Base-by-base conservation (phyloP, 1,140 invertebrate species). In the Drosophila watanabei region DNA sequence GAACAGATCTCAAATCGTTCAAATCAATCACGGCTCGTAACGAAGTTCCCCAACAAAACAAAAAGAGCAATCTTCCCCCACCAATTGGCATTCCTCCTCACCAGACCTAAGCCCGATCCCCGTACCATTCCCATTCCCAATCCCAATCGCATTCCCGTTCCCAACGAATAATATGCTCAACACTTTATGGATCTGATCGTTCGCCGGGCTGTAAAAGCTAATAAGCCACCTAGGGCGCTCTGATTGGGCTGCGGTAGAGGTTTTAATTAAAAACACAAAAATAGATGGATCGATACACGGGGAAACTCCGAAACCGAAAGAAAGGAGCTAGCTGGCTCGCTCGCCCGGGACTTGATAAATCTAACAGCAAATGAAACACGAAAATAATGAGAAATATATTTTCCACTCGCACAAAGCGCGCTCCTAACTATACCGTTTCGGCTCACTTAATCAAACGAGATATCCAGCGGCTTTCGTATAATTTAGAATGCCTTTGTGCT, bases 181-280 rank as follows among this genome's bases (percentile, higher is more conserved):
- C 84, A 84, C 85, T 79, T 46, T 62, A 75, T 79, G 71, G 69
- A 75, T 75, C 69, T 43, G 69, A 73, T 66, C 62, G 80, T 52
- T 20, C 30, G 51, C 51, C 71, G 72, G 70, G 75, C 80, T 88
- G 85, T 88, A 89, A 88, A 88, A 88, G 82, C 86, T 92, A 92
- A 92, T 91, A 91, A 89, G 89, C 84, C 85, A 89, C 89, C 86
- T 92, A 92, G 85, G 79, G 89, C 89, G 89, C 85, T 89, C 90
- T 92, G 84, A 92, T 92, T 89, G 89, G 89, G 54, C 81, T 77
- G 84, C 71, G 79, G 63, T 71, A 78, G 80, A 92, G 89, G 75
- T 86, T 90, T 91, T 91, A 91, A 91, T 91, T 90, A 90, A 90
- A 86, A 92, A 87, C 54, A 81, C 77, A 71, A 73, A 83, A 59